Evolutionary conservation across 1,140 invertebrate species (phyloP).

Genomic region (Hesperophylax magnus): DNA sequence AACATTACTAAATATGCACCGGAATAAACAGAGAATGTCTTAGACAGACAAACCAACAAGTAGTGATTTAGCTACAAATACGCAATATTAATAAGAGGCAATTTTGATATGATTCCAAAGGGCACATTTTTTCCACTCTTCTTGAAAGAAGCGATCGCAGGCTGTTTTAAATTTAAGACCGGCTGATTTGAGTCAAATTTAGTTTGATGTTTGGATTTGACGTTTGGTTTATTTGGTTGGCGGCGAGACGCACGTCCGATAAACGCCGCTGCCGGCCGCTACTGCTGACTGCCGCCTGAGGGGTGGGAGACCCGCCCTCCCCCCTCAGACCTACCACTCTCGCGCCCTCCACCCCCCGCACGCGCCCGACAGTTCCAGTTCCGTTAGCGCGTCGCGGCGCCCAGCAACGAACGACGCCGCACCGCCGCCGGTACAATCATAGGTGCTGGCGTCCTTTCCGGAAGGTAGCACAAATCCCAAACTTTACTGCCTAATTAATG

Average conservation of each 20-base stretch:
- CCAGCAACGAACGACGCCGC: constrained; percentile 12
- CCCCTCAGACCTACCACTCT: too few relatives aligned
- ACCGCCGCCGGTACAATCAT: neutral
- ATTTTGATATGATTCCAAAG: constrained; percentile 45
- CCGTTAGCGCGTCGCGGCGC: constrained; percentile 33
- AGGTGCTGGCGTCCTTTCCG: constrained; percentile 7
- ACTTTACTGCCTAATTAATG: too few relatives aligned
- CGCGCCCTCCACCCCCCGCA: neutral
- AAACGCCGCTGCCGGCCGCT: constrained; percentile 37
- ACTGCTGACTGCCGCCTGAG: constrained; percentile 20
- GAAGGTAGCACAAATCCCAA: neutral
- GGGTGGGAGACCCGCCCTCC: too few relatives aligned
- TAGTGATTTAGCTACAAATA: constrained; percentile 8
- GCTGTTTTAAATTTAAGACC: too few relatives aligned
- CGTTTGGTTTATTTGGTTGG: constrained; percentile 24
- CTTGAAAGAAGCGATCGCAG: neutral
- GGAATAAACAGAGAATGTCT: constrained; percentile 28
- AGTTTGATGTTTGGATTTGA: constrained; percentile 24
- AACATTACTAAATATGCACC: constrained; percentile 33
- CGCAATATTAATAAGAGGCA: neutral
- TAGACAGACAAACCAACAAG: constrained; percentile 33
- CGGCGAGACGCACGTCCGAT: constrained; percentile 40
- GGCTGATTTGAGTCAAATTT: neutral
- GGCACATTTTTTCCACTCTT: constrained; percentile 41
- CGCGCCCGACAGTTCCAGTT: neutral